phyloP scores from a whole-genome alignment of 2,797 vertebrate genomes.

The Gymnothorax javanicus region DNA sequence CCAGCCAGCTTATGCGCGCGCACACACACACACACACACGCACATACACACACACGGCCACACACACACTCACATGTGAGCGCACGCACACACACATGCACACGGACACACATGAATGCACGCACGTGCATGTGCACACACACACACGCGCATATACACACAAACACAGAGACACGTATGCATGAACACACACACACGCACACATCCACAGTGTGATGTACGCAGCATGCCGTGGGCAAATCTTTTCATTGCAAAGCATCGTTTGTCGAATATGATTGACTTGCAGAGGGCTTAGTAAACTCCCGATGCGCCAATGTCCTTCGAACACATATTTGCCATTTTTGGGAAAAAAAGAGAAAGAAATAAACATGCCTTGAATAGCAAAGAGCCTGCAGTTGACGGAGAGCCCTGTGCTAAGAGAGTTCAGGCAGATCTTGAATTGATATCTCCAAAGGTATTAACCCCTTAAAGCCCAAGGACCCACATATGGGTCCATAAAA shows the following conservation, averaged over 20 bases:
- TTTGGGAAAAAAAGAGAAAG: slow-evolving; percentile 27
- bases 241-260: slow-evolving; percentile 1
- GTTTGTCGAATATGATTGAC: not conserved
- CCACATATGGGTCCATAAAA: too few species aligned
- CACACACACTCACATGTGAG: too few species aligned
- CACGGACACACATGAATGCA: not conserved
- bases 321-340: slow-evolving; percentile 61
- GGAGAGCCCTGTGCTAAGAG: slow-evolving; percentile 53
- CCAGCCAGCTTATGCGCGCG: too few species aligned
- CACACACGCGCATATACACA: not conserved
- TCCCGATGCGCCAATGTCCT: slow-evolving; percentile 51
- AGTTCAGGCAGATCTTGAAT: slow-evolving; percentile 43
- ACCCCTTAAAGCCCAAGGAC: too few species aligned
- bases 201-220: not conserved
- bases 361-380: not conserved
- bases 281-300: not conserved
- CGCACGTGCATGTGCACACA: too few species aligned
- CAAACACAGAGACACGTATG: not conserved
- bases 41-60: not conserved
- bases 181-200: not conserved
- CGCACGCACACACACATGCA: not conserved
- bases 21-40: too few species aligned
- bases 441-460: not conserved
- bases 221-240: not conserved
- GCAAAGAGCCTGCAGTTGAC: not conserved